Percentiles rank a stretch among this genome's conserved stretches.
These are phyloP conservation scores for Luperina testacea DNA, from an alignment of 2,888 invertebrate species.

Conservation along the genomic window DNA sequence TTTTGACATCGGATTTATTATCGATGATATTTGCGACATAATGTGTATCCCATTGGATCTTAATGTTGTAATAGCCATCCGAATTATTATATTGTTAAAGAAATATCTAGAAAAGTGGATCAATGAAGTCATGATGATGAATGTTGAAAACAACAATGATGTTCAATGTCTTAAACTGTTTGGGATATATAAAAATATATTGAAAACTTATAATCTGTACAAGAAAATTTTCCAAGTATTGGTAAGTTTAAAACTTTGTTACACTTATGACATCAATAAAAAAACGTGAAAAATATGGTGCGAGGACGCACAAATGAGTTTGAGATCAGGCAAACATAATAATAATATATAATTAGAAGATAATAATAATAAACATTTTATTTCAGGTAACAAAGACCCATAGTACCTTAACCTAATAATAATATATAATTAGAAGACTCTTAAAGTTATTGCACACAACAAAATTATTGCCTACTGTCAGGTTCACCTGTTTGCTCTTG, in stretches of 20 bases:
- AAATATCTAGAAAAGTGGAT: constrained; percentile 18
- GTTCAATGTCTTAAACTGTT: background rate
- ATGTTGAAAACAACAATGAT: background rate
- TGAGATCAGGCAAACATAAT: background rate
- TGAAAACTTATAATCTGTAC: constrained; percentile 1
- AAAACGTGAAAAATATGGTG: background rate
- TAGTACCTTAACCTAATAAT: no score
- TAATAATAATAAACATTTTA: no score
- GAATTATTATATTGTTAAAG: constrained; percentile 2
- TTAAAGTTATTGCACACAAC: background rate
- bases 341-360: background rate
- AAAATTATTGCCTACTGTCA: background rate
- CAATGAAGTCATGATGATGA: background rate
- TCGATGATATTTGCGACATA: constrained; percentile 11
- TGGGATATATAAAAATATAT: background rate
- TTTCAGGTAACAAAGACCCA: no score
- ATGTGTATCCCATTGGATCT: constrained; percentile 32
- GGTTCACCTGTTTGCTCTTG: background rate
- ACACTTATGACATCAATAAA: background rate
- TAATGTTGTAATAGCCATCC: constrained; percentile 24
- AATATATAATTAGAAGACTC: background rate
- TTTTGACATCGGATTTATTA: background rate
- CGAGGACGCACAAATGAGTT: background rate
- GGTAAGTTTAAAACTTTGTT: constrained; percentile 6
- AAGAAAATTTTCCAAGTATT: constrained; percentile 7